phyloP scores from a whole-genome alignment of 1,140 invertebrate species.

The Drosophila quadrilineata region DNA sequence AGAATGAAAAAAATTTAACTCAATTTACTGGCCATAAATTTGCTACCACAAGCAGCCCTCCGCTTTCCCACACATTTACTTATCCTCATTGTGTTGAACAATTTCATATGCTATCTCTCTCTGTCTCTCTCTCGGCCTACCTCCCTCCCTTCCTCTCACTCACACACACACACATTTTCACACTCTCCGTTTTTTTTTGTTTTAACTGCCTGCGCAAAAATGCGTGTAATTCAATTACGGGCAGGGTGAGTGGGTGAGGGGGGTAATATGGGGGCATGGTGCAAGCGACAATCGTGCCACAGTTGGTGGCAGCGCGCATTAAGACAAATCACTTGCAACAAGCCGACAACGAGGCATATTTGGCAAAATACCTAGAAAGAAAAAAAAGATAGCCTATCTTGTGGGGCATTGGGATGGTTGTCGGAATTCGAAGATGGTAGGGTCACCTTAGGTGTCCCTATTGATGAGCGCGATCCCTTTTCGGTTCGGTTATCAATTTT shows the following conservation, averaged over 20 bases:
- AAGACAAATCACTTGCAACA: slow-evolving; percentile 71
- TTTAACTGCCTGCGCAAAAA: slow-evolving; percentile 76
- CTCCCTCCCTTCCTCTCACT: neutral
- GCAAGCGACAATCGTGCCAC: too few relatives aligned
- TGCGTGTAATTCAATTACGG: slow-evolving; percentile 79
- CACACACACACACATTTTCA: too few relatives aligned
- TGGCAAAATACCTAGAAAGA: too few relatives aligned
- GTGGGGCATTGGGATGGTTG: too few relatives aligned
- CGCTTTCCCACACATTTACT: neutral
- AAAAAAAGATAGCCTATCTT: too few relatives aligned
- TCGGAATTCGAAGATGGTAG: too few relatives aligned
- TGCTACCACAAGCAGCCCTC: slow-evolving; percentile 56
- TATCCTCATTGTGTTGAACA: neutral
- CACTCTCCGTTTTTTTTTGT: too few relatives aligned
- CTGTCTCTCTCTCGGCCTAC: too few relatives aligned
- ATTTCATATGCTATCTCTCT: too few relatives aligned
- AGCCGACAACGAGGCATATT: slow-evolving; percentile 60
- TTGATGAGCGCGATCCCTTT: slow-evolving; percentile 68
- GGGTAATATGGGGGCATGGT: neutral
- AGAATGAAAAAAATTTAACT: slow-evolving; percentile 63
- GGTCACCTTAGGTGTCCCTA: too few relatives aligned
- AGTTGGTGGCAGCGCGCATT: slow-evolving; percentile 8
- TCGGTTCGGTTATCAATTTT: slow-evolving; percentile 65
- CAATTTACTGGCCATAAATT: slow-evolving; percentile 71
- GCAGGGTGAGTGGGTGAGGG: too few relatives aligned